Evolutionary conservation across 2,797 vertebrate genomes (phyloP).

Genomic region (Vireo griseus): DNA sequence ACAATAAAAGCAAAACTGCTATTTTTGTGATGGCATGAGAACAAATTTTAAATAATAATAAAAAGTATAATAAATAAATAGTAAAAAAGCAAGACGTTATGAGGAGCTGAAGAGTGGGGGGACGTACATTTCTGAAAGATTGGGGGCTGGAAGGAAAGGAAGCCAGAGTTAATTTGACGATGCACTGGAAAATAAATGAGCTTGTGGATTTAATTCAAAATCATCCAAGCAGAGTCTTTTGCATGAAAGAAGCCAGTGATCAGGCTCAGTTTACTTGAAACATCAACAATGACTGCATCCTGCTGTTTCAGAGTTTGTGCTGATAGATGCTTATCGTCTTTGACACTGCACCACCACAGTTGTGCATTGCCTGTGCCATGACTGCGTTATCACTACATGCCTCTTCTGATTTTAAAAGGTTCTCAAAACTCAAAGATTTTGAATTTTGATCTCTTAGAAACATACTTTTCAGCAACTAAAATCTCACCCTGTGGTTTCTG

Average conservation of each 20-base stretch:
- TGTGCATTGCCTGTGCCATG: not conserved
- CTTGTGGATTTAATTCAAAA: conserved; percentile 74
- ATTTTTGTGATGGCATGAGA: not conserved
- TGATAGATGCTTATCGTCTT: conserved; percentile 58
- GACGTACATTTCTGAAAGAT: not conserved
- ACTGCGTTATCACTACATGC: not conserved
- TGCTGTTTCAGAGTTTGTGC: conserved; percentile 68
- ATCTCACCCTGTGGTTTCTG: not conserved
- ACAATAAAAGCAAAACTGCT: not conserved
- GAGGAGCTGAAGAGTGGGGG: not conserved
- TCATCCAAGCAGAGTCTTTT: conserved; percentile 72
- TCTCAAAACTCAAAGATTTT: not conserved
- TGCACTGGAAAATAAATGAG: conserved; percentile 72
- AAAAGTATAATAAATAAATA: not conserved
- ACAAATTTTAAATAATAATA: not conserved
- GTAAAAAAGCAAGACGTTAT: not conserved
- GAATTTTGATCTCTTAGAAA: not conserved
- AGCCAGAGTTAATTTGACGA: conserved; percentile 66
- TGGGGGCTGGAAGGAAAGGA: conserved; percentile 29
- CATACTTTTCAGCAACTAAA: not conserved
- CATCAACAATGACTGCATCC: conserved; percentile 52
- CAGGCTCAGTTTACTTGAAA: conserved; percentile 56
- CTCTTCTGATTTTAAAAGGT: not conserved
- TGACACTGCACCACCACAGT: not conserved
- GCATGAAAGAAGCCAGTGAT: conserved; percentile 65